phyloP scores from a whole-genome alignment of 2,888 invertebrate genomes.

The Synergus itoensis region DNA sequence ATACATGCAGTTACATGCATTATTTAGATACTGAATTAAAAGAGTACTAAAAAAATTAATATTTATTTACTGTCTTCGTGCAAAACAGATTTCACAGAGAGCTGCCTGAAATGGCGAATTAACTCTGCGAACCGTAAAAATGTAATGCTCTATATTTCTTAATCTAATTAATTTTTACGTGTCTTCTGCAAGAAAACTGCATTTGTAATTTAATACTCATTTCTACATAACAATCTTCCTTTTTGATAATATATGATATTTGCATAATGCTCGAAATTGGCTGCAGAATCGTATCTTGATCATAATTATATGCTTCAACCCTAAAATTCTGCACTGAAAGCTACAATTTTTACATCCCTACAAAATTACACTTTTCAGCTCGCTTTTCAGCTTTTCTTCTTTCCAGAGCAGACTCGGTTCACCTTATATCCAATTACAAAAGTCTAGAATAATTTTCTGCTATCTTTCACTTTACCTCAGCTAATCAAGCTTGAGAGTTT shows the following conservation, averaged over 20 bases:
- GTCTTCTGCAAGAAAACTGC: too few relatives aligned
- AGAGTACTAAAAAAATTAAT: neutral
- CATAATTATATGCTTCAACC: too few relatives aligned
- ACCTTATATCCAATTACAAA: neutral
- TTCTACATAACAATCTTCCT: too few relatives aligned
- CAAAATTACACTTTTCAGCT: neutral
- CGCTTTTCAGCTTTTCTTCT: neutral
- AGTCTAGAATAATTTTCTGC: neutral
- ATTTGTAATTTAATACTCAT: too few relatives aligned
- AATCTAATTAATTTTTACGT: too few relatives aligned
- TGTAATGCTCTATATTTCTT: too few relatives aligned
- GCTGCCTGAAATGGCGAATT: neutral
- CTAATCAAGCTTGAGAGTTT: neutral
- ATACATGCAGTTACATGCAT: neutral
- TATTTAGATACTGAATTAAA: neutral
- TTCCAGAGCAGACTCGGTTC: neutral
- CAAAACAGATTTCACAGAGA: neutral
- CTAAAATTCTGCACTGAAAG: too few relatives aligned
- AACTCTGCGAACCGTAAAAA: conserved; percentile 2
- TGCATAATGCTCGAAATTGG: too few relatives aligned
- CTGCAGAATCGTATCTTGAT: too few relatives aligned
- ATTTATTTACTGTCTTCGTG: neutral
- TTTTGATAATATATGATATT: too few relatives aligned
- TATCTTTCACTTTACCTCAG: conserved; percentile 16
- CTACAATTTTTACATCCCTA: neutral